Percentiles rank a stretch among this genome's conserved stretches.
phyloP scores from a whole-genome alignment of 2,888 invertebrate species.

The Phanerotoma sp. region DNA sequence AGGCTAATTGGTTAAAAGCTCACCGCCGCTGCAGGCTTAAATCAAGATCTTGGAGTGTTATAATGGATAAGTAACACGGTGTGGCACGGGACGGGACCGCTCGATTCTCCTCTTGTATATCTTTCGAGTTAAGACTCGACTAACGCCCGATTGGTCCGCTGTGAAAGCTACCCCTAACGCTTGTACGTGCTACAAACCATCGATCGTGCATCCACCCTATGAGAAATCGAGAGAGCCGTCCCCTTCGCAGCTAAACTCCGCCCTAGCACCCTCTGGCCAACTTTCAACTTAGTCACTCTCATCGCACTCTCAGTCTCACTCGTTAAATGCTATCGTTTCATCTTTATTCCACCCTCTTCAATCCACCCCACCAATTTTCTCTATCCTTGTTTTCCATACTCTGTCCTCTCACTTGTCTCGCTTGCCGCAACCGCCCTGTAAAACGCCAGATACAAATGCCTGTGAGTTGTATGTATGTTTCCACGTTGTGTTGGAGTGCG shows the following conservation, averaged over 20 bases:
- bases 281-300: constrained; percentile 24
- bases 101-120: constrained; percentile 40
- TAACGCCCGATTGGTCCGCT: constrained; percentile 46
- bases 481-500: background rate
- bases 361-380: too few relatives aligned
- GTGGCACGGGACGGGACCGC: constrained; percentile 48
- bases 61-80: constrained; percentile 58
- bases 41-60: constrained; percentile 59
- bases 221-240: constrained; percentile 45
- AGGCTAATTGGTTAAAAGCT: constrained; percentile 59
- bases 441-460: constrained; percentile 16
- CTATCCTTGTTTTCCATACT: background rate
- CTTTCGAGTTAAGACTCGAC: constrained; percentile 47
- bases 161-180: constrained; percentile 45
- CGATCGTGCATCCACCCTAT: constrained; percentile 53
- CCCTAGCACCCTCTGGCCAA: constrained; percentile 39
- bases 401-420: constrained; percentile 23
- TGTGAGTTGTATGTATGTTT: background rate
- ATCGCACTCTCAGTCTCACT: constrained; percentile 23
- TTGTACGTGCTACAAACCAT: constrained; percentile 45
- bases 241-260: constrained; percentile 41
- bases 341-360: too few relatives aligned
- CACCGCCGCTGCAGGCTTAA: constrained; percentile 58
- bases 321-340: background rate
- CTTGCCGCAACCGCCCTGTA: constrained; percentile 31